Conservation (phyloP, 1,140 invertebrate species). For the Lepidostoma basale region DNA sequence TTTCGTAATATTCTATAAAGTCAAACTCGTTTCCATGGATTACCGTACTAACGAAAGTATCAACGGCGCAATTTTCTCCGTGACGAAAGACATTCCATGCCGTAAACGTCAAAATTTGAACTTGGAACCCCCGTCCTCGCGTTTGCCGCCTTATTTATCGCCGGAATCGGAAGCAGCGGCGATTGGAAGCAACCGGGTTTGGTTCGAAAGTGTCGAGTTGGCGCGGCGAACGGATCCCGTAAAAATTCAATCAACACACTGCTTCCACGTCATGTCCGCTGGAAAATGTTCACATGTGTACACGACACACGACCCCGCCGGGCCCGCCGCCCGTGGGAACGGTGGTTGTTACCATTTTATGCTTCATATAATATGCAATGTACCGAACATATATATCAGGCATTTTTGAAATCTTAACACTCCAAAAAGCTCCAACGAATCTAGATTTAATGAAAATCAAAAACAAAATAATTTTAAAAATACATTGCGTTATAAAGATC, state of each 20-base stretch:
- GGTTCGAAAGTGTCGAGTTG: conserved; percentile 23
- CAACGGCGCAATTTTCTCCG: neutral
- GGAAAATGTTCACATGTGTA: too few relatives aligned
- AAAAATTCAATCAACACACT: conserved; percentile 35
- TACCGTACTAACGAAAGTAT: neutral
- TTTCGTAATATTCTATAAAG: neutral
- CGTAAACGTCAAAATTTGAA: conserved; percentile 22
- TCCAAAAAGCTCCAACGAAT: too few relatives aligned
- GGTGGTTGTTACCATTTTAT: neutral
- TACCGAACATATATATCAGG: too few relatives aligned
- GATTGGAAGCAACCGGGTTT: conserved; percentile 19
- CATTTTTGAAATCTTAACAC: too few relatives aligned
- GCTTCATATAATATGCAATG: neutral
- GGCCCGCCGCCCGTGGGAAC: neutral
- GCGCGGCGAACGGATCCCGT: conserved; percentile 13
- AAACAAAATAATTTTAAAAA: too few relatives aligned
- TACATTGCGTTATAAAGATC: too few relatives aligned
- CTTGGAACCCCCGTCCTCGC: conserved; percentile 9
- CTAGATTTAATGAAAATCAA: too few relatives aligned
- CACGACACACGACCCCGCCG: too few relatives aligned
- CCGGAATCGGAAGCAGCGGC: neutral
- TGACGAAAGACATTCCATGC: neutral
- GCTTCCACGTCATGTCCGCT: neutral
- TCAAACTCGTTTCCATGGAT: neutral
- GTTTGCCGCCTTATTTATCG: conserved; percentile 14